Percentiles rank a stretch among this genome's conserved stretches.
phyloP scores from a whole-genome alignment of 2,888 invertebrate species.

The Cheilosia soror region DNA sequence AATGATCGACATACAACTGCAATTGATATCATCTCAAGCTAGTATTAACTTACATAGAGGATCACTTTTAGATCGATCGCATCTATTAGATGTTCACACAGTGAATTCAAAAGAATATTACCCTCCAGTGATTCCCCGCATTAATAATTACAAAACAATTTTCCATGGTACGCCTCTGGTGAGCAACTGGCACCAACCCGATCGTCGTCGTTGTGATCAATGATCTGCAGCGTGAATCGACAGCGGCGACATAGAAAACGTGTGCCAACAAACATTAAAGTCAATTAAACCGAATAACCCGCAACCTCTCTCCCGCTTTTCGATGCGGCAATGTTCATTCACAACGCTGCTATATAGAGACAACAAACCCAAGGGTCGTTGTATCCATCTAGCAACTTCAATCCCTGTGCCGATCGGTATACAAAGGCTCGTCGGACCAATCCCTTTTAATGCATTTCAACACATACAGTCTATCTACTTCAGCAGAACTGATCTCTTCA shows the following conservation, averaged over 20 bases:
- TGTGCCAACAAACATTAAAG: conserved; percentile 70
- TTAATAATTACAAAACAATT: conserved; percentile 44
- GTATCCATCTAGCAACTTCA: not conserved
- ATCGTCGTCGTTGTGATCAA: conserved; percentile 46
- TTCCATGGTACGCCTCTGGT: conserved; percentile 36
- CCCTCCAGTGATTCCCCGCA: not conserved
- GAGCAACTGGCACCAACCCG: conserved; percentile 7
- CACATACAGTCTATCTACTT: conserved; percentile 32
- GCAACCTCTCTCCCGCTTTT: conserved; percentile 3
- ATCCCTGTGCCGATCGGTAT: conserved; percentile 23
- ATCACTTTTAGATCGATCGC: not conserved
- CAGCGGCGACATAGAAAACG: conserved; percentile 70
- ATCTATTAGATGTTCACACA: not conserved
- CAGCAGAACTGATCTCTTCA: conserved; percentile 23
- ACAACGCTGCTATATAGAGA: conserved; percentile 18
- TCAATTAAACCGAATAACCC: conserved; percentile 65
- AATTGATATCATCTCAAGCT: too few species aligned
- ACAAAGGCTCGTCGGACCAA: conserved; percentile 43
- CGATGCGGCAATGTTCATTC: conserved; percentile 44
- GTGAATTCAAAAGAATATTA: not conserved
- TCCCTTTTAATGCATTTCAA: conserved; percentile 47
- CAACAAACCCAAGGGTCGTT: conserved; percentile 56
- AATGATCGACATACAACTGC: too few species aligned
- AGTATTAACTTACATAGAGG: too few species aligned
- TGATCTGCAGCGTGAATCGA: conserved; percentile 71